Conservation (phyloP, 2,888 invertebrate species). For the Drosophila limbata region DNA sequence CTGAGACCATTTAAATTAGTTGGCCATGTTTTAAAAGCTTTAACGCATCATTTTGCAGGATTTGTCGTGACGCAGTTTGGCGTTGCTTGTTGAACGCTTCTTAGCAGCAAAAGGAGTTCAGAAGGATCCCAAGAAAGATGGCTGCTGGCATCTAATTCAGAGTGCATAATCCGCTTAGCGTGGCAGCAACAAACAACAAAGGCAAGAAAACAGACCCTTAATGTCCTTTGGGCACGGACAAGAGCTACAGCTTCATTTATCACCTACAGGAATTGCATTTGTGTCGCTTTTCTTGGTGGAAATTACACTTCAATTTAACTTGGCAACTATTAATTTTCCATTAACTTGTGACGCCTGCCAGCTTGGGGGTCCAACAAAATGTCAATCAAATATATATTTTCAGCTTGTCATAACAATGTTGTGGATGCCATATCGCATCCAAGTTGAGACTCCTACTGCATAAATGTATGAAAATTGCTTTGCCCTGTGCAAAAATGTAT, state of each 20-base stretch:
- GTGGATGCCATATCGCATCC: conserved; percentile 28
- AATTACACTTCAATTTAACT: conserved; percentile 21
- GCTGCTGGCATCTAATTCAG: conserved; percentile 48
- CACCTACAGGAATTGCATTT: conserved; percentile 26
- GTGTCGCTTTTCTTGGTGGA: conserved; percentile 5
- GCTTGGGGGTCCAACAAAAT: conserved; percentile 33
- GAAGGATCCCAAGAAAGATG: conserved; percentile 15
- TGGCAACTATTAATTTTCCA: conserved; percentile 65
- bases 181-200: conserved; percentile 32
- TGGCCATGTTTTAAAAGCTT: conserved; percentile 44
- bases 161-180: conserved; percentile 67
- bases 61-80: conserved; percentile 23
- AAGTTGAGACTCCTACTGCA: conserved; percentile 19
- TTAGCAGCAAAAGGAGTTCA: conserved; percentile 1
- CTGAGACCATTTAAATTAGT: conserved; percentile 49
- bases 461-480: conserved; percentile 51
- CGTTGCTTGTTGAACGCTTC: conserved; percentile 28
- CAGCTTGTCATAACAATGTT: conserved; percentile 62
- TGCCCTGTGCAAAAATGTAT: conserved; percentile 44
- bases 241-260: conserved; percentile 16
- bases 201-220: conserved; percentile 36
- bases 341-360: conserved; percentile 34
- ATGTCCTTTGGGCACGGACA: conserved; percentile 37
- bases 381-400: conserved; percentile 62
- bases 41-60: conserved; percentile 58